A percentile compares a stretch with the other conserved stretches of the same genome.
phyloP scores from a whole-genome alignment of 2,113 vertebrate species.

The Ophthalmolycus amberensis region DNA sequence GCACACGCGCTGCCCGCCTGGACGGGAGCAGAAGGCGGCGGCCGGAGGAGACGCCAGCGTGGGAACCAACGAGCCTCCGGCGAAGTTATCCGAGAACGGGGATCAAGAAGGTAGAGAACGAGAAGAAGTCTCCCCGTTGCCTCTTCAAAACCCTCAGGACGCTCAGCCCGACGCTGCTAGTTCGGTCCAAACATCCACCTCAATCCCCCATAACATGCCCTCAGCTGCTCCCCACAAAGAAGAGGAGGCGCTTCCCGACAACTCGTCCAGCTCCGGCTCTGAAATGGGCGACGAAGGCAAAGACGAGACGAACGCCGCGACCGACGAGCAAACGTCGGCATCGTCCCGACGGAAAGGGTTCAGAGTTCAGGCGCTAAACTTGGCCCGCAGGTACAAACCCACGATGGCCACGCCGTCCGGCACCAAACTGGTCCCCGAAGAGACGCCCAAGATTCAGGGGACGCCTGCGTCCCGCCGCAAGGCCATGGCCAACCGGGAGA shows the following conservation, averaged over 20 bases:
- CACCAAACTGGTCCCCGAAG: slow-evolving; percentile 67
- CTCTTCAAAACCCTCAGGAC: background rate
- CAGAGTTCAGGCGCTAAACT: slow-evolving; percentile 44
- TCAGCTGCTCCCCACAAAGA: slow-evolving; percentile 13
- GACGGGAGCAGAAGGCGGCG: slow-evolving; percentile 48
- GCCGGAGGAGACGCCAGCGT: background rate
- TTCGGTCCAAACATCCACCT: background rate
- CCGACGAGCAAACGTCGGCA: background rate
- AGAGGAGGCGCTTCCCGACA: slow-evolving; percentile 4
- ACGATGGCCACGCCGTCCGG: slow-evolving; percentile 80
- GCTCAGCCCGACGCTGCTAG: background rate
- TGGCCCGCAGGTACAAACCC: slow-evolving; percentile 60
- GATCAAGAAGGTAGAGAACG: background rate
- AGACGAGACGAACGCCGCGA: background rate
- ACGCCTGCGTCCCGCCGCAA: slow-evolving; percentile 81
- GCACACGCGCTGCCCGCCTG: slow-evolving; percentile 74
- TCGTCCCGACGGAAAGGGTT: slow-evolving; percentile 21
- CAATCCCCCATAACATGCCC: slow-evolving; percentile 21
- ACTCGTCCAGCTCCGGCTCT: slow-evolving; percentile 66
- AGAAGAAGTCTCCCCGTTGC: slow-evolving; percentile 5
- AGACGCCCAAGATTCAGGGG: slow-evolving; percentile 50
- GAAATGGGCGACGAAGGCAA: slow-evolving; percentile 22
- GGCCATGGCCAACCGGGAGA: slow-evolving; percentile 87
- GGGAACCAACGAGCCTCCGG: background rate
- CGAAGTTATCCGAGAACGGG: background rate